phyloP scores from a whole-genome alignment of 2,888 invertebrate genomes.

The Agapostemon virescens region DNA sequence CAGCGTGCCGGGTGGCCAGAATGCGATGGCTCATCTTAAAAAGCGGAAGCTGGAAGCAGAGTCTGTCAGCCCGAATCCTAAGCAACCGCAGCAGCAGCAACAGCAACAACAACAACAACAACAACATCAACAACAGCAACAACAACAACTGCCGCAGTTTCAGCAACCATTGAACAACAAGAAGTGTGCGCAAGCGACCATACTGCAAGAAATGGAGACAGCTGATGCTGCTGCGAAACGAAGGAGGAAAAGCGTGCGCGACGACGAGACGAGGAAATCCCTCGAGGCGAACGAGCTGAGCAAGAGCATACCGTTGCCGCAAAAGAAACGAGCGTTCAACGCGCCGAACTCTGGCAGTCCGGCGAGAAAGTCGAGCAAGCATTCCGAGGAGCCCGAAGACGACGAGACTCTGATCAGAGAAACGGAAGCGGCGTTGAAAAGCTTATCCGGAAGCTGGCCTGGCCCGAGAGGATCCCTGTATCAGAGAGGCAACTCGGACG shows the following conservation, averaged over 20 bases:
- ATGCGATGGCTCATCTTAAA: constrained; percentile 85
- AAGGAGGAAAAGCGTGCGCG: constrained; percentile 80
- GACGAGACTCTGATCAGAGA: constrained; percentile 92
- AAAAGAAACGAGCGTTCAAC: constrained; percentile 83
- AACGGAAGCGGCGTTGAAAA: constrained; percentile 92
- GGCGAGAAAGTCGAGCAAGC: constrained; percentile 78
- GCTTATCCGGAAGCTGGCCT: constrained; percentile 92
- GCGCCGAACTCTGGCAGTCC: constrained; percentile 81
- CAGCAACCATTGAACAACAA: constrained; percentile 69
- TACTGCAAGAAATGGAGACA: constrained; percentile 81
- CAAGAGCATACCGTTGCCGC: constrained; percentile 81
- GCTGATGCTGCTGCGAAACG: constrained; percentile 81
- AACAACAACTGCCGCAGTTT: constrained; percentile 56
- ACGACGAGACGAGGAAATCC: constrained; percentile 75
- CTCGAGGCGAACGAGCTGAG: constrained; percentile 76
- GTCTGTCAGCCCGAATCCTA: constrained; percentile 73
- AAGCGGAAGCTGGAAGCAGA: constrained; percentile 87
- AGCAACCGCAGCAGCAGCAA: constrained; percentile 70
- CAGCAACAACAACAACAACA: constrained; percentile 60
- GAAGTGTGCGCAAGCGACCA: constrained; percentile 78
- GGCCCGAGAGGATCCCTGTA: constrained; percentile 85
- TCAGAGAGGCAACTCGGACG: constrained; percentile 84
- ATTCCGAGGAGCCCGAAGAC: constrained; percentile 83
- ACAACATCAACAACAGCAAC: constrained; percentile 64
- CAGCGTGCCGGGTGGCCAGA: constrained; percentile 82